Base-by-base conservation (phyloP, 2,888 invertebrate species). In the Hoplodrina blanda region DNA sequence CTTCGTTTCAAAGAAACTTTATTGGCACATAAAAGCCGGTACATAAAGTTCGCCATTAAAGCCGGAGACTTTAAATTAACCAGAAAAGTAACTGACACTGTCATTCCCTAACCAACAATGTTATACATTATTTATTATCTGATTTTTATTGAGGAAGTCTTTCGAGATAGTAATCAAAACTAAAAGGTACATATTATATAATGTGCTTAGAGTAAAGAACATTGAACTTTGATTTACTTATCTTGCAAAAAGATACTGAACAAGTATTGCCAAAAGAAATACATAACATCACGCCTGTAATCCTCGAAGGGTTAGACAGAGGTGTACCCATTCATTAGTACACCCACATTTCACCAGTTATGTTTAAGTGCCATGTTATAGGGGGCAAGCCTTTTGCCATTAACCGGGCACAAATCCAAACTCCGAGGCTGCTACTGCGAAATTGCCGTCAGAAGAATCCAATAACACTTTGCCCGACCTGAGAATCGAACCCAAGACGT, bases 31-130 rank as follows among this genome's bases (percentile, higher is more conserved):
- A 95, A 95, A 90, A 94, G 91, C 85, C 78, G 89, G 88, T 86
- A 89, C 92, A 94, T 94, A 94, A 95, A 94, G 89, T 90, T 89
- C 54, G 83, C 89, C 91, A 91, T 92, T 91, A 94, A 94, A 92
- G 86, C 89, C 81, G 85, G 86, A 84, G 87, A 89, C 88, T 93
- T 94, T 92, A 94, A 94, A 95, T 95, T 94, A 94, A 94, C 93
- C 92, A 93, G 92, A 92, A 92, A 82, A 91, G 83, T 88, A 90
- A 87, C 87, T 87, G 89, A 87, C 83, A 75, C 62, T 56, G 76
- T 68, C 71, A 76, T 79, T 81, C 73, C 69, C 66, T 56, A 73
- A 82, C 79, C 74, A 69, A 85, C 87, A 86, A 75, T 85, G 86
- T 87, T 72, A 73, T 78, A 73, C 80, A 76, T 83, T 85, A 80